Evolutionary conservation across 2,888 invertebrate species (phyloP), one percentile per base, ranked within the genome.

Genomic region (Graphium colonna): DNA sequence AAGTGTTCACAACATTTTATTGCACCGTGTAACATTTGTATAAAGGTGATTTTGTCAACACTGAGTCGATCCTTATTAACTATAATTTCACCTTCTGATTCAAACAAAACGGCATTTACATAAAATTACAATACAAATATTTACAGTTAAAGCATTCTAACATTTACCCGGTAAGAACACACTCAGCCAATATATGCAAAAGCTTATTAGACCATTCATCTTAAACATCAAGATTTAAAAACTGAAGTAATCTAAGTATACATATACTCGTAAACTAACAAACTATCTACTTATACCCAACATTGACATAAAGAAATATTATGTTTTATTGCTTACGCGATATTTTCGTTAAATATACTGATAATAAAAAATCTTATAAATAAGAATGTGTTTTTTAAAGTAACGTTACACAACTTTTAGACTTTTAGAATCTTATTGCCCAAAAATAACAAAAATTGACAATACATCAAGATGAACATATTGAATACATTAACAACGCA

Each of bases 21-120:
- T 87, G 82, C 82, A 82, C 73, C 71, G 73, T 76, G 72, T 80
- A 85, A 85, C 83, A 79, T 73, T 80, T 83, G 81, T 82, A 82
- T 76, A 81, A 73, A 70, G 64, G 51, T 58, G 36, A 47, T 57
- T 44, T 48, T 51, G 36, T 54, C 45, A 57, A 53, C 53, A 44
- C 13, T 56, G 33, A 50, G 56, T 48, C 58, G 52, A 57, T 41
- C 48, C 5, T 56, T 45, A 28, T 45, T 46, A 52, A 55, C 44
- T 45, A 52, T 17, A 5, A 2, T 45, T 15, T 39, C 51, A 31
- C 21, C 12, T 12, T 41, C 17, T 48, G 43, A 13, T 21, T 26
- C 10, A 55, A 42, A 52, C 16, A 26, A 42, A 52, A 55, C 42
- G 39, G 42, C 46, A 46, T 12, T 38, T n/a, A 15, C 39, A 8